A percentile compares a stretch with the other conserved stretches of the same genome.
Evolutionary conservation across 2,113 vertebrate genomes (phyloP).

Genomic region (Pedetes capensis): DNA sequence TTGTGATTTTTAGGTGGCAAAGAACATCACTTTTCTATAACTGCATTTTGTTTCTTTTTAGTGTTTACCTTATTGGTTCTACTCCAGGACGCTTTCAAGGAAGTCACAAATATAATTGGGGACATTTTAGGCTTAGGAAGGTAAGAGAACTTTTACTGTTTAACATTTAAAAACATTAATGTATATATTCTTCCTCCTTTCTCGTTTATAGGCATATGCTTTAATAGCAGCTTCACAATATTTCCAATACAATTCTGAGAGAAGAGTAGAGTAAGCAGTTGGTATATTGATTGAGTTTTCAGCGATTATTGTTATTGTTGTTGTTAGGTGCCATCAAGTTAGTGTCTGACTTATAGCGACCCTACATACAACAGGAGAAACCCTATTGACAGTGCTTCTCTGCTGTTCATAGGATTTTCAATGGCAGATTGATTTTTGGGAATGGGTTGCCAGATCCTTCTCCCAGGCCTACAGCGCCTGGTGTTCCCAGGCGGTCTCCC

Average conservation of each 20-base stretch:
- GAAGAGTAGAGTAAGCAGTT: not conserved
- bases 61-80: constrained; percentile 94
- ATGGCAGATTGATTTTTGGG: too few species aligned
- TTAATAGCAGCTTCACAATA: not conserved
- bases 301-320: not conserved
- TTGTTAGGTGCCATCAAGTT: too few species aligned
- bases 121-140: constrained; percentile 95
- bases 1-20: not conserved
- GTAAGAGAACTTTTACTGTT: constrained; percentile 79
- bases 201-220: not conserved
- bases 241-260: not conserved
- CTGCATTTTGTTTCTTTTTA: constrained; percentile 63
- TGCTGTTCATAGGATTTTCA: too few species aligned
- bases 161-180: not conserved
- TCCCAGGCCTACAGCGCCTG: too few species aligned
- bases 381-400: too few species aligned
- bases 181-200: not conserved
- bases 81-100: constrained; percentile 94
- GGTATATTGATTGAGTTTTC: constrained; percentile 6
- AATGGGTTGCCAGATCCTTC: too few species aligned
- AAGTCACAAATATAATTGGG: constrained; percentile 94
- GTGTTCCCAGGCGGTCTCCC: too few species aligned
- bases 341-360: too few species aligned
- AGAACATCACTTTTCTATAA: not conserved
- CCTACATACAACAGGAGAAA: too few species aligned